A percentile compares a stretch with the other conserved stretches of the same genome.
phyloP scores from a whole-genome alignment of 1,140 invertebrate genomes.

The Sweltsa coloradensis region DNA sequence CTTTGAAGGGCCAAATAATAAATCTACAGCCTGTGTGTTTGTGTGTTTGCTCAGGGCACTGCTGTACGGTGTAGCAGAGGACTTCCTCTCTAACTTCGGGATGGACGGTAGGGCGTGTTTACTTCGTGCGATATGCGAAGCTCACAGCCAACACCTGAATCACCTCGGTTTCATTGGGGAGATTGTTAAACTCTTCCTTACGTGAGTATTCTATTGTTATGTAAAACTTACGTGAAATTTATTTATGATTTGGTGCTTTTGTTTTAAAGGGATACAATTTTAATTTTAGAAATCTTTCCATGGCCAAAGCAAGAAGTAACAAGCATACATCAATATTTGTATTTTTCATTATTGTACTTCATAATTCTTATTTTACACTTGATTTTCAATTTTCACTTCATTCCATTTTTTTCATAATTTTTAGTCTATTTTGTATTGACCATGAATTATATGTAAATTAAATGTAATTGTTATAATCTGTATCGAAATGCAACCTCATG shows the following conservation, averaged over 20 bases:
- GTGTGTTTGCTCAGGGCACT: slow-evolving; percentile 38
- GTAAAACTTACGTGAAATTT: not conserved
- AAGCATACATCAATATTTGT: too few species aligned
- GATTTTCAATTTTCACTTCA: too few species aligned
- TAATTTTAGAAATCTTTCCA: too few species aligned
- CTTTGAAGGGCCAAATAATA: too few species aligned
- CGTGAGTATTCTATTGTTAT: slow-evolving; percentile 39
- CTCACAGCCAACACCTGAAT: slow-evolving; percentile 55
- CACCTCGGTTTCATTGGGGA: slow-evolving; percentile 67
- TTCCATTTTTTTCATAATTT: too few species aligned
- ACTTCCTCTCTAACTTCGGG: slow-evolving; percentile 60
- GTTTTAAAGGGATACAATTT: not conserved
- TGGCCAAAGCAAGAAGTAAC: too few species aligned
- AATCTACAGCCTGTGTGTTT: not conserved
- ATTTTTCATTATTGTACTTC: too few species aligned
- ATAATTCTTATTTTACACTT: too few species aligned
- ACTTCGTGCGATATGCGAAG: slow-evolving; percentile 70
- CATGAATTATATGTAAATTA: too few species aligned
- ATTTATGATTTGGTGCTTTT: slow-evolving; percentile 8
- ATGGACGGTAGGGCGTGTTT: slow-evolving; percentile 69
- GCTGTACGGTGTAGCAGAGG: slow-evolving; percentile 59
- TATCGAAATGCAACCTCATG: too few species aligned
- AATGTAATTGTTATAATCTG: too few species aligned
- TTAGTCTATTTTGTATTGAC: too few species aligned
- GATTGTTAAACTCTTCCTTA: slow-evolving; percentile 65